Percentiles rank a stretch among this genome's conserved stretches.
These are phyloP conservation scores for Littorina saxatilis DNA, from an alignment of 1,140 invertebrate species.

Conservation along the genomic window DNA sequence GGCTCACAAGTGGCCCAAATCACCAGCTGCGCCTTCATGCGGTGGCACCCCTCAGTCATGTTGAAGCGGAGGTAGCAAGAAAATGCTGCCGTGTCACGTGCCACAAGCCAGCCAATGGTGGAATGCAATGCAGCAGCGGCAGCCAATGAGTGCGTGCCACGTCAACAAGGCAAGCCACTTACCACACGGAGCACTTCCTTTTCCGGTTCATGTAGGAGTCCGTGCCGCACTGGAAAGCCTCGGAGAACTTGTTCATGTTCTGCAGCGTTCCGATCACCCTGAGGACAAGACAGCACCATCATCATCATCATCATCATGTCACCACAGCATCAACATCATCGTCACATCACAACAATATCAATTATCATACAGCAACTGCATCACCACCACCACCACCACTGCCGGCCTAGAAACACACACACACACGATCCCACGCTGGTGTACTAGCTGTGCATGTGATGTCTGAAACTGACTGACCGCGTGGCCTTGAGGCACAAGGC, in stretches of 20 bases:
- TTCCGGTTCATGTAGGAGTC: slow-evolving; percentile 73
- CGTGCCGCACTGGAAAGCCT: slow-evolving; percentile 72
- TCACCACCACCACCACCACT: neutral
- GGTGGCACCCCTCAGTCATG: too few species aligned
- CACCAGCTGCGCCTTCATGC: too few species aligned
- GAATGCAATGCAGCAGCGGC: too few species aligned
- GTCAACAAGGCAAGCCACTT: neutral
- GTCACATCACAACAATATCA: neutral
- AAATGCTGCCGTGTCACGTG: too few species aligned
- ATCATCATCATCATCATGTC: neutral
- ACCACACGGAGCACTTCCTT: slow-evolving; percentile 72
- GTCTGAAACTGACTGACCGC: too few species aligned
- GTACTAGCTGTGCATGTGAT: too few species aligned
- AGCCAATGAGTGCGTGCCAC: too few species aligned
- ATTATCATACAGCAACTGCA: neutral
- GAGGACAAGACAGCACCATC: slow-evolving; percentile 23
- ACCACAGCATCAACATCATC: neutral
- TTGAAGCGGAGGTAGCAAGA: too few species aligned
- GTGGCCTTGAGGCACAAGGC: neutral
- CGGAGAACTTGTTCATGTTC: slow-evolving; percentile 71
- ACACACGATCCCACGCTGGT: too few species aligned
- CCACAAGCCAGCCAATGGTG: too few species aligned
- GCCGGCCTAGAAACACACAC: too few species aligned
- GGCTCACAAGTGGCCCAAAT: too few species aligned
- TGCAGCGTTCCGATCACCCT: slow-evolving; percentile 70